Evolutionary conservation across 2,888 invertebrate species (phyloP), one percentile per base, ranked within the genome.

Genomic region (Fabriciana adippe): DNA sequence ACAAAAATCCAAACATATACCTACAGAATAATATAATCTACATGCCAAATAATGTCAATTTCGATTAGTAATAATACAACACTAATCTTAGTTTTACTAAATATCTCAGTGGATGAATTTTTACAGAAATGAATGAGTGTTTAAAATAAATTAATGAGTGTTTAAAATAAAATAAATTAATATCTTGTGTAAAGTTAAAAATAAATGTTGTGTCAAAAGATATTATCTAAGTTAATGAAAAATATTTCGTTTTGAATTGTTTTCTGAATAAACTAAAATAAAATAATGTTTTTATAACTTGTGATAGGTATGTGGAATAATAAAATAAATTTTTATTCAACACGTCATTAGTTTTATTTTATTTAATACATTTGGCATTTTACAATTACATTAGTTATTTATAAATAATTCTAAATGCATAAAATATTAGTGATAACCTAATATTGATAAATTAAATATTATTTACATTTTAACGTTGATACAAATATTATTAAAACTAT

Each of bases 301-400:
- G 55, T 64, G n/a, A 64, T 65, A 60, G 55, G 4, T 26, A 51
- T 56, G 41, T 61, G 18, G 47, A 64, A 64, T 56, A 50, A 62
- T 53, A 11, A 56, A 68, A 65, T 61, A 50, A 69, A 60, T 55
- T 45, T 47, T 51, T 59, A 60, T 55, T 59, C 45, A 53, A 64
- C 21, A 55, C 14, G 35, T 48, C 13, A 48, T 64, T 69, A 67
- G 51, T 70, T 70, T 64, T 65, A 59, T 59, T 59, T 59, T 16
- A 67, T 64, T 51, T 67, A 64, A 47, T 67, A 66, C 67, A 65
- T 70, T 70, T 70, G 70, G 70, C 61, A 65, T 67, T 70, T 70
- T 67, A 70, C 51, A 70, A 65, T 50, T 55, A 67, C 47, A 56
- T 64, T 67, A 61, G 31, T 64, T 55, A 35, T 21, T 60, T 50